Evolutionary conservation across 2,113 vertebrate genomes (phyloP).

Genomic region (Chloroceryle aenea): DNA sequence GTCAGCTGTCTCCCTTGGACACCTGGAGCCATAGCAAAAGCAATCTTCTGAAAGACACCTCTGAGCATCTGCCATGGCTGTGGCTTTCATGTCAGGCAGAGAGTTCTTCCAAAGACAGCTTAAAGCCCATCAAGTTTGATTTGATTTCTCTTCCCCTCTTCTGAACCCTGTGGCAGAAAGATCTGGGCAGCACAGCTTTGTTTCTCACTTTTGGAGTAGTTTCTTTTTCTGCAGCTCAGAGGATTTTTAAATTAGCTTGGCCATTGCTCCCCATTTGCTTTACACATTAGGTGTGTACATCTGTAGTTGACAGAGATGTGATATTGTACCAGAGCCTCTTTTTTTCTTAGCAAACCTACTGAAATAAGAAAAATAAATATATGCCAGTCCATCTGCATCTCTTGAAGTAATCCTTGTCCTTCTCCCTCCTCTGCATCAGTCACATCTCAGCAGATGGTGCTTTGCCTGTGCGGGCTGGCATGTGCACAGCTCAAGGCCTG

Average conservation of each 20-base stretch:
- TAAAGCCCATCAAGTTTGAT: not conserved
- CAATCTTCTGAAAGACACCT: constrained; percentile 42
- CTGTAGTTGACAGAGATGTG: not conserved
- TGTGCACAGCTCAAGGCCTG: not conserved
- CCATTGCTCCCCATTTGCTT: not conserved
- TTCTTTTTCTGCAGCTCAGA: not conserved
- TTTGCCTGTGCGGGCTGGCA: not conserved
- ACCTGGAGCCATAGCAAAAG: constrained; percentile 46
- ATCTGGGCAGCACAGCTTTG: not conserved
- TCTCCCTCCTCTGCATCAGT: not conserved
- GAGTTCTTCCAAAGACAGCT: constrained; percentile 30
- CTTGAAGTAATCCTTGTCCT: not conserved
- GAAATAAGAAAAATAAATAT: not conserved
- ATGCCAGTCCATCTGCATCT: not conserved
- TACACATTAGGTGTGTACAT: not conserved
- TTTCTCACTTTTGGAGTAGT: not conserved
- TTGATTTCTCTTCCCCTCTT: not conserved
- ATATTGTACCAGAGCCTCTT: not conserved
- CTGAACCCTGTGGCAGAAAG: not conserved
- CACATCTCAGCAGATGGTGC: not conserved
- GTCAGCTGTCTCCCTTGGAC: constrained; percentile 39
- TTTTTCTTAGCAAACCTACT: not conserved
- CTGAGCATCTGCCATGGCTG: not conserved
- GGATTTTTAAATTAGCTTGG: not conserved
- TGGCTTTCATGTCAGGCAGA: constrained; percentile 20